These are phyloP conservation scores for Megalops cyprinoides DNA, from an alignment of 2,797 vertebrate genomes.

Conservation along the genomic window DNA sequence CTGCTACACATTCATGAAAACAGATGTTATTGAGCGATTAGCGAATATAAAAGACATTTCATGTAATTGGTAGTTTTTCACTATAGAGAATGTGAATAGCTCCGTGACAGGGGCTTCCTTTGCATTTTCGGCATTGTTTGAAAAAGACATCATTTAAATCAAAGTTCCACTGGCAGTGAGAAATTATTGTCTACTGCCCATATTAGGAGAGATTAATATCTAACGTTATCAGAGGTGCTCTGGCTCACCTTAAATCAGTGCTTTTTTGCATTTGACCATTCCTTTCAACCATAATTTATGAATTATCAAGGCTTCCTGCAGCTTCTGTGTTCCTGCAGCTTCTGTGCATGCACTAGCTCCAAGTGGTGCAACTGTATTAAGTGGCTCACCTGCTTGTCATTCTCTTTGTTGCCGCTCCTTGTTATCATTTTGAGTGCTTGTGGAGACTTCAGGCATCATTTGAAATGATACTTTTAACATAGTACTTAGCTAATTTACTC, in stretches of 20 bases:
- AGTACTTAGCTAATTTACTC: too few relatives aligned
- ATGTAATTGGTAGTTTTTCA: constrained; percentile 25
- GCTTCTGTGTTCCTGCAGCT: too few relatives aligned
- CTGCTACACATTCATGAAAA: neutral
- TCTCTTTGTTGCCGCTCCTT: neutral
- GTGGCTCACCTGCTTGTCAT: too few relatives aligned
- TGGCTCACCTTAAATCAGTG: constrained; percentile 22
- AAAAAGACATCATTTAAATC: constrained; percentile 31
- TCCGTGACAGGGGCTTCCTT: constrained; percentile 4
- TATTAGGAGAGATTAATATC: constrained; percentile 34
- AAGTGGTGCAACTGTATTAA: too few relatives aligned
- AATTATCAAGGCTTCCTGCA: too few relatives aligned
- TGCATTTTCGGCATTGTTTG: constrained; percentile 6
- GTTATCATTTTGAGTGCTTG: neutral
- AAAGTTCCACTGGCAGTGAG: constrained; percentile 5
- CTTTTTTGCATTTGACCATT: neutral
- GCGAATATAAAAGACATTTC: neutral
- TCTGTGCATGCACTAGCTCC: too few relatives aligned
- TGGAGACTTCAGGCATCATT: too few relatives aligned
- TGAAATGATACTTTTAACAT: too few relatives aligned
- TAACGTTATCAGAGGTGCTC: neutral
- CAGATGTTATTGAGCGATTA: constrained; percentile 21
- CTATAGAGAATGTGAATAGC: constrained; percentile 30
- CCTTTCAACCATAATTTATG: too few relatives aligned
- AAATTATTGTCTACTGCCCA: neutral